Evolutionary conservation across 2,888 invertebrate species (phyloP).

Genomic region (Acleris emargana): DNA sequence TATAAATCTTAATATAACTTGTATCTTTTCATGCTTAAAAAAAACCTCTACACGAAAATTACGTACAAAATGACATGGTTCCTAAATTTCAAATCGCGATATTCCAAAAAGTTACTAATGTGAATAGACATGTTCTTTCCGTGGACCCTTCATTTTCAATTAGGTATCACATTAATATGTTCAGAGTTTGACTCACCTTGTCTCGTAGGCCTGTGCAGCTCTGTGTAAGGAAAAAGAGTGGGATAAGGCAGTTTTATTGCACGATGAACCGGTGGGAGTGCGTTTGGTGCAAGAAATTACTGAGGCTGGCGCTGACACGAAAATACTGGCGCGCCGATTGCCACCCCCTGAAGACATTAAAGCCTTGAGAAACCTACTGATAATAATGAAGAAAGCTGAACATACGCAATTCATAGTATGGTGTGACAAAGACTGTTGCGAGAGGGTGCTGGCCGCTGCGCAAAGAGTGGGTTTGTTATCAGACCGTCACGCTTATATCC

Average conservation of each 20-base stretch:
- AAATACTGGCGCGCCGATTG: slow-evolving; percentile 20
- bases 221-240: slow-evolving; percentile 24
- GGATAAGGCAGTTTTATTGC: slow-evolving; percentile 18
- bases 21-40: too few relatives aligned
- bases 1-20: too few relatives aligned
- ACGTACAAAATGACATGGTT: too few relatives aligned
- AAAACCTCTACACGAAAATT: too few relatives aligned
- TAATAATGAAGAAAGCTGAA: slow-evolving; percentile 28
- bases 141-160: too few relatives aligned
- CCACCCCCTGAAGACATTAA: slow-evolving; percentile 14
- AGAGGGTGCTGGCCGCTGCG: slow-evolving; percentile 19
- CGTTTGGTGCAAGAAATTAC: slow-evolving; percentile 9
- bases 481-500: slow-evolving; percentile 27
- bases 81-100: too few relatives aligned
- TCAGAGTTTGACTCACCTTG: not conserved
- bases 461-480: slow-evolving; percentile 25
- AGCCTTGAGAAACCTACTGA: slow-evolving; percentile 17
- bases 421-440: slow-evolving; percentile 26
- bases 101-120: too few relatives aligned
- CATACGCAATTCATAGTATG: slow-evolving; percentile 29
- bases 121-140: too few relatives aligned
- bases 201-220: slow-evolving; percentile 18
- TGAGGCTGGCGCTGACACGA: not conserved
- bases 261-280: slow-evolving; percentile 14
- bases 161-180: too few relatives aligned